Evolutionary conservation across 2,888 invertebrate genomes (phyloP).

Genomic region (Proisotoma minuta): DNA sequence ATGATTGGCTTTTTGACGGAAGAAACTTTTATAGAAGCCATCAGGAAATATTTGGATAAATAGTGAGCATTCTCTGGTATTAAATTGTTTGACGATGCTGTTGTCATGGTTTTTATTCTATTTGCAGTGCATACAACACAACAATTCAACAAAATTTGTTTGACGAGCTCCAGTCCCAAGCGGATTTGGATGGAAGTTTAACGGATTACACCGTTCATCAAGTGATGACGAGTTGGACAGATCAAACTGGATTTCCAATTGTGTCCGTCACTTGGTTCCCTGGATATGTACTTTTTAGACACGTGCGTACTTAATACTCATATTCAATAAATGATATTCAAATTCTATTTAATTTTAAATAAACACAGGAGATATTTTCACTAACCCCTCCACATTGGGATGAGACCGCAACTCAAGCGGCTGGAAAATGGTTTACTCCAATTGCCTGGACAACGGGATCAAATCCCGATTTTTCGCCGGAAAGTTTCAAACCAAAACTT

Average conservation of each 20-base stretch:
- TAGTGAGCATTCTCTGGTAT: slow-evolving; percentile 22
- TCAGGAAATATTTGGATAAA: slow-evolving; percentile 35
- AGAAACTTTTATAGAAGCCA: slow-evolving; percentile 51
- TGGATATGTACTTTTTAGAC: neutral
- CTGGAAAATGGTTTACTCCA: slow-evolving; percentile 13
- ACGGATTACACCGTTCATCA: slow-evolving; percentile 43
- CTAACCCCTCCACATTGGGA: neutral
- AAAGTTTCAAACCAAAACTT: slow-evolving; percentile 10
- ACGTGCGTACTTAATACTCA: neutral
- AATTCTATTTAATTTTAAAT: neutral
- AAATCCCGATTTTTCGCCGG: slow-evolving; percentile 7
- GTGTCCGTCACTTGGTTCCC: slow-evolving; percentile 15
- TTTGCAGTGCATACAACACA: slow-evolving; percentile 48
- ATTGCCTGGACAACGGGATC: slow-evolving; percentile 22
- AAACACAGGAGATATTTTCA: neutral
- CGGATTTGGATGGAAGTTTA: slow-evolving; percentile 38
- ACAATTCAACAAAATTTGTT: slow-evolving; percentile 53
- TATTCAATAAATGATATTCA: neutral
- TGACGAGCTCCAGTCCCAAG: slow-evolving; percentile 50
- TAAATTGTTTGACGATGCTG: too few relatives aligned
- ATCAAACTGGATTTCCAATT: slow-evolving; percentile 26
- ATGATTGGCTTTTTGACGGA: slow-evolving; percentile 54
- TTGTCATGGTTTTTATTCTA: too few relatives aligned
- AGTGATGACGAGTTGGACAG: slow-evolving; percentile 52
- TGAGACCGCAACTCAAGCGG: neutral